Conservation (phyloP, 2,888 invertebrate genomes). For the Macropis europaea region DNA sequence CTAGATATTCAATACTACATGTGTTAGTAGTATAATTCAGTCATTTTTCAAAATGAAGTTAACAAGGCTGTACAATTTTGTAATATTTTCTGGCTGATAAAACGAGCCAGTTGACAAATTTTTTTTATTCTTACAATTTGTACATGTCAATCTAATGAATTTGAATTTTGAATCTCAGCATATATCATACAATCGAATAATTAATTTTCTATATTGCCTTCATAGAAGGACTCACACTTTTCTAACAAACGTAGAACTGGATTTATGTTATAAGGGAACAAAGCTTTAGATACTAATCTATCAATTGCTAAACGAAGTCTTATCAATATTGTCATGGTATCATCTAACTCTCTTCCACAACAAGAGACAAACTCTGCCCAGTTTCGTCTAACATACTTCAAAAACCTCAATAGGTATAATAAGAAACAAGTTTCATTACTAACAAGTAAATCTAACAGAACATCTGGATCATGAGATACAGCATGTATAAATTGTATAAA, state of each 20-base stretch:
- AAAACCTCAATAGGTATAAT: slow-evolving; percentile 89
- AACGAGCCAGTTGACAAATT: slow-evolving; percentile 24
- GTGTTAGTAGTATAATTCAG: slow-evolving; percentile 37
- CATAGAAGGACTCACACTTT: slow-evolving; percentile 91
- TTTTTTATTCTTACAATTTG: slow-evolving; percentile 52
- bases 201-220: slow-evolving; percentile 91
- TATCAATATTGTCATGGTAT: slow-evolving; percentile 92
- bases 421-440: slow-evolving; percentile 95
- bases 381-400: slow-evolving; percentile 91
- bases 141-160: slow-evolving; percentile 42
- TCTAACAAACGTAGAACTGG: slow-evolving; percentile 91
- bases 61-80: slow-evolving; percentile 51
- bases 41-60: slow-evolving; percentile 45
- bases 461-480: slow-evolving; percentile 90
- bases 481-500: slow-evolving; percentile 92
- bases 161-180: slow-evolving; percentile 33
- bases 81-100: slow-evolving; percentile 43
- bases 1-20: slow-evolving; percentile 31
- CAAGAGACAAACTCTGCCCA: slow-evolving; percentile 91
- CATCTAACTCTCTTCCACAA: slow-evolving; percentile 87
- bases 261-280: slow-evolving; percentile 95
- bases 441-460: slow-evolving; percentile 91
- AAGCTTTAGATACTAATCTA: slow-evolving; percentile 89
- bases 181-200: slow-evolving; percentile 34
- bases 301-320: slow-evolving; percentile 90